A percentile compares a stretch with the other conserved stretches of the same genome.
These are phyloP conservation scores for Pangasianodon gigas DNA, from an alignment of 2,113 vertebrate genomes.

Conservation along the genomic window DNA sequence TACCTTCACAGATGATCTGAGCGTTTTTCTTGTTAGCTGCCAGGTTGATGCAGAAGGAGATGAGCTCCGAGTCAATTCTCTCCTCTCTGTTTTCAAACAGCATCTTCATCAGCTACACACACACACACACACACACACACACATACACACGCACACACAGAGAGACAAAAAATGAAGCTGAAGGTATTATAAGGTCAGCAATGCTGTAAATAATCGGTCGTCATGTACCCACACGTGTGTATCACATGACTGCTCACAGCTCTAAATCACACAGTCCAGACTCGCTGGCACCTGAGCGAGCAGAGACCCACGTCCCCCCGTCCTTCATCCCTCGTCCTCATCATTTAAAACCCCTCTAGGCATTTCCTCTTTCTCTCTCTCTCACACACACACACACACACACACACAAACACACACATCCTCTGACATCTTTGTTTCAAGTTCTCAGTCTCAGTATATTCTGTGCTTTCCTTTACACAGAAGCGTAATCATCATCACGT, in stretches of 20 bases:
- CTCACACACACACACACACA: background rate
- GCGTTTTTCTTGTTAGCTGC: conserved; percentile 94
- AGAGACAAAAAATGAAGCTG: background rate
- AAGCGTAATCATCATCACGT: background rate
- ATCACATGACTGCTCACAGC: conserved; percentile 81
- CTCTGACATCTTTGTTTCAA: conserved; percentile 78
- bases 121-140: conserved; percentile 35
- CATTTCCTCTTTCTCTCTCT: conserved; percentile 41
- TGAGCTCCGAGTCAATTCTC: conserved; percentile 84
- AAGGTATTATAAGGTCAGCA: background rate
- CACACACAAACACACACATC: background rate
- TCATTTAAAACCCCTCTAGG: conserved; percentile 57
- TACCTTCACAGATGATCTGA: conserved; percentile 94
- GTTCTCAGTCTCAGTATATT: background rate
- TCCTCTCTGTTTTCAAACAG: conserved; percentile 84
- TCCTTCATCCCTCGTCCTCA: conserved; percentile 71
- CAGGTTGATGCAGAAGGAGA: conserved; percentile 96
- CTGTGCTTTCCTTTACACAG: background rate
- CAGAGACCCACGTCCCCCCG: conserved; percentile 71
- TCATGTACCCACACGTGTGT: conserved; percentile 75
- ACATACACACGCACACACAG: background rate
- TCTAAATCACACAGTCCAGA: conserved; percentile 88
- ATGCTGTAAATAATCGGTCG: background rate
- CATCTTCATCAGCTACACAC: conserved; percentile 89
- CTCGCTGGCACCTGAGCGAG: conserved; percentile 91